A percentile compares a stretch with the other conserved stretches of the same genome.
Evolutionary conservation across 2,113 vertebrate genomes (phyloP).

Genomic region (Brienomyrus brachyistius): DNA sequence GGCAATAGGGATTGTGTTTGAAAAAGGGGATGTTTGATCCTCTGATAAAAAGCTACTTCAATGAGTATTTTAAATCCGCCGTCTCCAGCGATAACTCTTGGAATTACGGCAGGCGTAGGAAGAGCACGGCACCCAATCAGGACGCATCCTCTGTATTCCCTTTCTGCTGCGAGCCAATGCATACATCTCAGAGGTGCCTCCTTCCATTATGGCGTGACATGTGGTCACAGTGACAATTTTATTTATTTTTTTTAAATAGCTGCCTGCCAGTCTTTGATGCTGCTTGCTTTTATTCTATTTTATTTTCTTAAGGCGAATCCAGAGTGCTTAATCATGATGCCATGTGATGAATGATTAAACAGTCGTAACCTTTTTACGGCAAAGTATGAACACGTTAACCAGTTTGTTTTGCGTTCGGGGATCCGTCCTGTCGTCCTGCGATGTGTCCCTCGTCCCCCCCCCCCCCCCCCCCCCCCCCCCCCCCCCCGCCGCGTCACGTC

Average conservation of each 20-base stretch:
- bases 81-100: slow-evolving; percentile 46
- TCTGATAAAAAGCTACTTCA: slow-evolving; percentile 60
- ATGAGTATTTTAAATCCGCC: slow-evolving; percentile 50
- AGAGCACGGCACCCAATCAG: slow-evolving; percentile 54
- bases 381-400: neutral
- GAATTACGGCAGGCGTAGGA: slow-evolving; percentile 49
- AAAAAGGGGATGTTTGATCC: slow-evolving; percentile 53
- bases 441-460: too few species aligned
- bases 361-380: slow-evolving; percentile 19
- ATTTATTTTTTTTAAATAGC: slow-evolving; percentile 37
- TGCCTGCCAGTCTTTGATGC: slow-evolving; percentile 45
- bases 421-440: neutral
- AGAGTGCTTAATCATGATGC: slow-evolving; percentile 36
- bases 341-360: slow-evolving; percentile 52
- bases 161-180: slow-evolving; percentile 43
- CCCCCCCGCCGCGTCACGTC: neutral
- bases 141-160: slow-evolving; percentile 39
- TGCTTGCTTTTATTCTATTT: slow-evolving; percentile 18
- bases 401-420: neutral
- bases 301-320: neutral
- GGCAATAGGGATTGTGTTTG: slow-evolving; percentile 32
- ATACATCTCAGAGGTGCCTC: slow-evolving; percentile 51
- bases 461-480: neutral
- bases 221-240: slow-evolving; percentile 39
- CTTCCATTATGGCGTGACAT: slow-evolving; percentile 48